These are phyloP conservation scores for Yasuhikotakia modesta DNA, from an alignment of 2,797 vertebrate species.

Conservation along the genomic window DNA sequence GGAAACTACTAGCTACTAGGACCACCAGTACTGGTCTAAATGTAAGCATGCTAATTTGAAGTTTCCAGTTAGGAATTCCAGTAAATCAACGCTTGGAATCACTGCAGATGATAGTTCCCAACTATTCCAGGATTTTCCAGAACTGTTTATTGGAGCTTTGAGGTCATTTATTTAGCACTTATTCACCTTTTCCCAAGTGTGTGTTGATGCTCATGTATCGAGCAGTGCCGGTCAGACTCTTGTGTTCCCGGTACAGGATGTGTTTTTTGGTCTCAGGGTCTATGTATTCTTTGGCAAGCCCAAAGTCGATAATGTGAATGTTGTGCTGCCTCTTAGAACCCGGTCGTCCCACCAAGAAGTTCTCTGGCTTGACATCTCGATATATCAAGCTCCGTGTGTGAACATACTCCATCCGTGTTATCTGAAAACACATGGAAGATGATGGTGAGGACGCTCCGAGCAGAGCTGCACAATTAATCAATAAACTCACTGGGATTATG, in stretches of 20 bases:
- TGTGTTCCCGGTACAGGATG: conserved; percentile 99
- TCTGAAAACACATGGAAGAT: conserved; percentile 69
- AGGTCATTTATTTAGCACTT: conserved; percentile 17
- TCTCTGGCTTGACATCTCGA: conserved; percentile 97
- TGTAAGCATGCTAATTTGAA: no score
- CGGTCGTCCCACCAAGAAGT: conserved; percentile 95
- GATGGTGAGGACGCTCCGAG: background rate
- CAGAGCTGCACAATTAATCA: no score
- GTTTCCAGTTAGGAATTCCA: no score
- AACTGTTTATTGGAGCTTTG: background rate
- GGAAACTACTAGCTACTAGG: no score
- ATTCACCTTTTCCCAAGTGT: conserved; percentile 92
- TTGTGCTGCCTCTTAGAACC: conserved; percentile 95
- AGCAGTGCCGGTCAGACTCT: conserved; percentile 96
- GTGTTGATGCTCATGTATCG: conserved; percentile 99
- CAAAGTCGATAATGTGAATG: conserved; percentile 99
- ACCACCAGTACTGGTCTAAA: no score
- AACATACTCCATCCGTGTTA: conserved; percentile 97
- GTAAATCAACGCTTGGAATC: background rate
- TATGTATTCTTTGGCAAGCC: conserved; percentile 99
- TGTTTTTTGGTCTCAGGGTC: conserved; percentile 99
- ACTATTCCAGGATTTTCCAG: background rate
- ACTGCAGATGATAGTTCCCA: background rate
- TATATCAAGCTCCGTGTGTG: conserved; percentile 98
- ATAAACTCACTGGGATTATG: no score